A percentile compares a stretch with the other conserved stretches of the same genome.
These are phyloP conservation scores for Tetrao urogallus DNA, from an alignment of 2,113 vertebrate species.

Conservation along the genomic window DNA sequence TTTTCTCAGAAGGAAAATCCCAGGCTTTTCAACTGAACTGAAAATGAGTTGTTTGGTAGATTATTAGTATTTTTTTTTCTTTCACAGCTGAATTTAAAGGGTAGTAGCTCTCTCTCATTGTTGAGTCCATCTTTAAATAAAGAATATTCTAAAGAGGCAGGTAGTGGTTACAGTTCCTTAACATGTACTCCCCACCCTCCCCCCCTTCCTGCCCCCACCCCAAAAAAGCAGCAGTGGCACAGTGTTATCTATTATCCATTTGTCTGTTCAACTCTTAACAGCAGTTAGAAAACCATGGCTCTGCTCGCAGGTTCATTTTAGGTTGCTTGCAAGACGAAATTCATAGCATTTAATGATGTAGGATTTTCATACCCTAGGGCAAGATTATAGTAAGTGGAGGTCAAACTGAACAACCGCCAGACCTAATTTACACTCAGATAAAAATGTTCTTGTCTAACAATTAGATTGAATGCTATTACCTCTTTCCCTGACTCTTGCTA, in stretches of 20 bases:
- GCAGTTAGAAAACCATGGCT: not conserved
- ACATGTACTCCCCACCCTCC: not conserved
- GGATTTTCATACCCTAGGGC: constrained; percentile 68
- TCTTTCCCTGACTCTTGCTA: constrained; percentile 4
- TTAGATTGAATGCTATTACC: constrained; percentile 37
- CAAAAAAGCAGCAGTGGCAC: not conserved
- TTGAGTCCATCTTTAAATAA: not conserved
- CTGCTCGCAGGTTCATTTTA: constrained; percentile 28
- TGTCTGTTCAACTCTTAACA: not conserved
- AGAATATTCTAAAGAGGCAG: not conserved
- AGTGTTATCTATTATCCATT: rapidly evolving
- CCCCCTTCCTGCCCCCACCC: no score
- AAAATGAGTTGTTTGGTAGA: not conserved
- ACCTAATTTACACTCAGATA: constrained; percentile 49
- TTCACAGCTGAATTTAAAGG: not conserved
- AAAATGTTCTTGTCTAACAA: constrained; percentile 54
- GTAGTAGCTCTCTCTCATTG: not conserved
- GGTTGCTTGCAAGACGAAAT: constrained; percentile 59
- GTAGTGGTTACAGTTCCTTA: not conserved
- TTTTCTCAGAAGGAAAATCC: not conserved
- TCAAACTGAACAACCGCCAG: constrained; percentile 60
- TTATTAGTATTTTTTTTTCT: not conserved
- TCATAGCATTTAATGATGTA: constrained; percentile 56
- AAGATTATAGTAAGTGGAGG: constrained; percentile 60
- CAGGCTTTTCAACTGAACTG: not conserved